Evolutionary conservation across 2,797 vertebrate genomes (phyloP), one percentile per base, ranked within the genome.

Genomic region (Cryptoprocta ferox): DNA sequence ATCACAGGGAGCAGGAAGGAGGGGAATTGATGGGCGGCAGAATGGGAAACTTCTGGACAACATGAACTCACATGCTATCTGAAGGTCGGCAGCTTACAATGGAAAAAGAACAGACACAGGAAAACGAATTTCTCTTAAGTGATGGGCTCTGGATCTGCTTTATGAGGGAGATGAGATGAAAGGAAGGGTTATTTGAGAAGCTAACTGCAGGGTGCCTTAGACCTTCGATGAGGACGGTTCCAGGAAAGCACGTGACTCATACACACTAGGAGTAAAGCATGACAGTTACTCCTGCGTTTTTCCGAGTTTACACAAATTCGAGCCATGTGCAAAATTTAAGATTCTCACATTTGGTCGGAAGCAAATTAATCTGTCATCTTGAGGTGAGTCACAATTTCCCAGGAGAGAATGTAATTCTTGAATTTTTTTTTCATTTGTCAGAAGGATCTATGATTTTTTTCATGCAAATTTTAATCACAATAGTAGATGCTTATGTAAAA

Each of bases 401-500:
- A 81, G 37, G 71, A 61, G 39, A 86, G 24, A 79, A 75, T 2
- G 13, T 32, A 71, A 79, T 18, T 90, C 63, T 75, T 70, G 28
- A 80, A 35, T 50, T 68, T 85, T 19, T 63, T 86, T 37, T 93
- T 61, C 28, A 26, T 95, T 91, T 78, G 50, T 56, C 59, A 70
- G 48, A 48, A 50, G 88, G 35, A 92, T 35, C 10, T 73, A 94
- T 91, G n/a, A 80, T 37, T 85, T 76, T 93, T 95, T 84, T 45
- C 32, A 85, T 86, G 81, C 56, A 80, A 78, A 73, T 88, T 81
- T 90, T 75, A 84, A 94, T 95, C 73, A 96, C 78, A 93, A 26
- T 56, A 56, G 30, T 93, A 90, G n/a, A 66, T 63, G 6, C 8
- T 5, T 32, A 21, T 88, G 9, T n/a, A 78, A 89, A n/a, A 82